Evolutionary conservation across 2,113 vertebrate species (phyloP), one percentile per base, ranked within the genome.

Genomic region (Ceyx cyanopectus): DNA sequence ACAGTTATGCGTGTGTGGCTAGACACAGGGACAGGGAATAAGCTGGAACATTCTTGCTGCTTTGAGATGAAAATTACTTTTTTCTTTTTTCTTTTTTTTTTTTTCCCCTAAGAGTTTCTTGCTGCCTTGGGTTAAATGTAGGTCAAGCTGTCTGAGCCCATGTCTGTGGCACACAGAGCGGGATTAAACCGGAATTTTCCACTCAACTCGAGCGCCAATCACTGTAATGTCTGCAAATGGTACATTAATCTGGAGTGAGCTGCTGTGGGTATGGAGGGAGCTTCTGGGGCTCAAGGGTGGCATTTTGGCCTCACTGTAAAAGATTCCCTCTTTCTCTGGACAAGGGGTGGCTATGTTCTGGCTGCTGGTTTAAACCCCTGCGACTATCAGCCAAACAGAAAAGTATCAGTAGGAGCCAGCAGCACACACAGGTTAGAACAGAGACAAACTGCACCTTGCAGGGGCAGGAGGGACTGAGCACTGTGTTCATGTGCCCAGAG

Each of bases 161-260:
- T 84, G 65, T 91, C 90, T 92, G 92, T 80, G 82, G 79, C 85
- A 93, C 54, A 84, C 51, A 75, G 81, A 89, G 80, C 29, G 41
- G 82, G 76, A 95, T 95, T 95, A 94, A 94, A 91, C 24, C 4
- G 48, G 94, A 89, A 97, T 96, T 97, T 97, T 97, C 97, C 92
- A 81, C 85, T 94, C 88, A 84, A 81, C 70, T 86, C 46, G 1
- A 61, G 90, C 95, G 90, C 84, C 90, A 95, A 60, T 96, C 95
- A 81, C 61, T 32, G 51, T 66, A 93, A 81, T 65, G 94, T 95
- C 89, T 91, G 94, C 65, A 95, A 95, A 96, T 63, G 87, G 93
- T 91, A 84, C 92, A 95, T 94, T 95, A 95, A 96, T 93, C 90
- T 82, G 91, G 85, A 93, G 82, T 21, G 48, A 94, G 62, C 67